These are phyloP conservation scores for Eupithecia exiguata DNA, from an alignment of 2,888 invertebrate species.

Conservation along the genomic window DNA sequence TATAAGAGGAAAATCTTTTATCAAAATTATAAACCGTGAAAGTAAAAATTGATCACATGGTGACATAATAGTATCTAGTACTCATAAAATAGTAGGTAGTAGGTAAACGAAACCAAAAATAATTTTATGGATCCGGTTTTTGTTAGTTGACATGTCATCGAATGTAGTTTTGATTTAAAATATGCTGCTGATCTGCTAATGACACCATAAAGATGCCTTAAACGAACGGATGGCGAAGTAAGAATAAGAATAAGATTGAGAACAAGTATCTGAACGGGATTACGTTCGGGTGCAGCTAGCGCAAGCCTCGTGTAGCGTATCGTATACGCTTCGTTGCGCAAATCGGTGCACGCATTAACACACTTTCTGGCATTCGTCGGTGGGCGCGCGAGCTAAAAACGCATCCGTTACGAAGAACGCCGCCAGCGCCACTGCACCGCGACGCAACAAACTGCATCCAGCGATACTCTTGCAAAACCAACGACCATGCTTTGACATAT, in stretches of 20 bases:
- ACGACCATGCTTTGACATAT: constrained; percentile 38
- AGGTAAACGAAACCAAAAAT: constrained; percentile 47
- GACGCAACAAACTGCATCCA: constrained; percentile 34
- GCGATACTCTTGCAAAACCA: constrained; percentile 39
- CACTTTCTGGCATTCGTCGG: constrained; percentile 69
- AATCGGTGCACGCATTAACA: constrained; percentile 71
- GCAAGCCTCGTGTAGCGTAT: constrained; percentile 59
- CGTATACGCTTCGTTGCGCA: constrained; percentile 71
- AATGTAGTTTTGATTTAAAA: neutral
- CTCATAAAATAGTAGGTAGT: constrained; percentile 52
- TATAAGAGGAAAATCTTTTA: neutral
- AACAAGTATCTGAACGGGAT: constrained; percentile 57
- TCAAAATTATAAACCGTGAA: constrained; percentile 26
- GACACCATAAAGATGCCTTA: neutral
- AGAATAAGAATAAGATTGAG: no score
- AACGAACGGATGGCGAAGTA: neutral
- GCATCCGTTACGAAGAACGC: constrained; percentile 65
- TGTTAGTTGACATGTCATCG: constrained; percentile 26
- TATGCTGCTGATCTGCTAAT: no score
- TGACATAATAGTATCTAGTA: constrained; percentile 53
- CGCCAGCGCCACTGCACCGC: constrained; percentile 37
- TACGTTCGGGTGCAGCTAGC: constrained; percentile 56
- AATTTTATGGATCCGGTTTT: constrained; percentile 54
- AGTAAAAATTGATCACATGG: constrained; percentile 52
- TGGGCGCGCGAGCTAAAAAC: constrained; percentile 69